A percentile compares a stretch with the other conserved stretches of the same genome.
phyloP scores from a whole-genome alignment of 92 coral and sea anemone genomes.

The Epizoanthus ramosus region DNA sequence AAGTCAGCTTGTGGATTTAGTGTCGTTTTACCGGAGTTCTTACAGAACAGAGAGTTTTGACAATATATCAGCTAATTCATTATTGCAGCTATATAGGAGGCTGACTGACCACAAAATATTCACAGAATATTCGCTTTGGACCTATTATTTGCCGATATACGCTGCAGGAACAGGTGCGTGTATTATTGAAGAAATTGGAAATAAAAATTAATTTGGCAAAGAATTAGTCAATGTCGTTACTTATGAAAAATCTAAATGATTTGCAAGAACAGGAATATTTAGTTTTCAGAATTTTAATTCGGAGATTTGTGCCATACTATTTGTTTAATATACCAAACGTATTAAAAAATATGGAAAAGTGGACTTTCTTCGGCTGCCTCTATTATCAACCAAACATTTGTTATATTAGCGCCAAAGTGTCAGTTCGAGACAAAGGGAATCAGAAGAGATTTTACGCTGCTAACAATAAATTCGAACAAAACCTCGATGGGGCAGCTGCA shows the following conservation, averaged over 20 bases:
- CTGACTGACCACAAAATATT: too few species aligned
- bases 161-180: too few species aligned
- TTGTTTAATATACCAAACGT: neutral
- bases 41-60: too few species aligned
- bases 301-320: neutral
- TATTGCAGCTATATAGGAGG: too few species aligned
- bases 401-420: constrained; percentile 11
- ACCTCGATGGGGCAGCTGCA: constrained; percentile 11
- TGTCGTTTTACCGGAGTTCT: too few species aligned
- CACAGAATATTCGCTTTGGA: too few species aligned
- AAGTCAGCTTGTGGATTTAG: too few species aligned
- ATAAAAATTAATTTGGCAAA: too few species aligned
- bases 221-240: neutral
- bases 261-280: neutral
- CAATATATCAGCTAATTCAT: too few species aligned
- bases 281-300: constrained; percentile 4
- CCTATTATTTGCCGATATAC: too few species aligned
- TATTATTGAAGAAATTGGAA: too few species aligned
- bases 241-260: neutral
- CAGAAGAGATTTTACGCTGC: neutral
- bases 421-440: constrained; percentile 8
- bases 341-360: neutral
- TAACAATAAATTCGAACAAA: constrained; percentile 8
- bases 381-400: constrained; percentile 16
- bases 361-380: neutral